Evolutionary conservation across 2,888 invertebrate species (phyloP).

Genomic region (Andricus curvator): DNA sequence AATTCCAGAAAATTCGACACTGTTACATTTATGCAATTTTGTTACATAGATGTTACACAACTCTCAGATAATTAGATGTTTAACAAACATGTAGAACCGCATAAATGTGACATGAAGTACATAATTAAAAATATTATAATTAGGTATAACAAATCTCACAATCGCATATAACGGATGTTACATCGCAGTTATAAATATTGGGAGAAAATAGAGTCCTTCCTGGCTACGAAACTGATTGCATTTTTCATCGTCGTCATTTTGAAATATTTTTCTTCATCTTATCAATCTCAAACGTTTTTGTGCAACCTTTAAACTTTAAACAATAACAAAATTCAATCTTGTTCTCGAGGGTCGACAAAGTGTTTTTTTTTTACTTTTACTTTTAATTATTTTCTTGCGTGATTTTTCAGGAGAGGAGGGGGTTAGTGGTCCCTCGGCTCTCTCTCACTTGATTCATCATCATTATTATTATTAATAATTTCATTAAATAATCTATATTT

Average conservation of each 20-base stretch:
- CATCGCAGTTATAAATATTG: not conserved
- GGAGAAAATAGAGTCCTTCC: slow-evolving; percentile 2
- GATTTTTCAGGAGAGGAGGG: slow-evolving; percentile 34
- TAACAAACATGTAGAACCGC: not conserved
- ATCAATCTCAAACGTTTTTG: slow-evolving; percentile 2
- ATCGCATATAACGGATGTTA: not conserved
- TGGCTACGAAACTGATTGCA: slow-evolving; percentile 28
- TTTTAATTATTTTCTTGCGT: slow-evolving; percentile 23
- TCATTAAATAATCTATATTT: slow-evolving; percentile 35
- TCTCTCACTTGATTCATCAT: slow-evolving; percentile 34
- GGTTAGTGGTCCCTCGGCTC: not conserved
- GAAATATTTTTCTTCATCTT: not conserved
- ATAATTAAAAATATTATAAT: not conserved
- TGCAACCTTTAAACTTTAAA: slow-evolving; percentile 17
- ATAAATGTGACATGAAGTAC: not conserved
- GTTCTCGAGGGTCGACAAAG: slow-evolving; percentile 17
- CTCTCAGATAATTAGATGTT: not conserved
- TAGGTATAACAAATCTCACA: not conserved
- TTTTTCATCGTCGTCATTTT: slow-evolving; percentile 4
- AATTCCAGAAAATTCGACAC: not conserved
- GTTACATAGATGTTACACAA: slow-evolving; percentile 9
- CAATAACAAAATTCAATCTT: slow-evolving; percentile 17
- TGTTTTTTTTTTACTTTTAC: slow-evolving; percentile 24
- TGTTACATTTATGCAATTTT: slow-evolving; percentile 1
- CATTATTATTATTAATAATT: slow-evolving; percentile 22